Conservation (phyloP, 2,797 vertebrate genomes). For the Parauchenoglanis ngamensis region DNA sequence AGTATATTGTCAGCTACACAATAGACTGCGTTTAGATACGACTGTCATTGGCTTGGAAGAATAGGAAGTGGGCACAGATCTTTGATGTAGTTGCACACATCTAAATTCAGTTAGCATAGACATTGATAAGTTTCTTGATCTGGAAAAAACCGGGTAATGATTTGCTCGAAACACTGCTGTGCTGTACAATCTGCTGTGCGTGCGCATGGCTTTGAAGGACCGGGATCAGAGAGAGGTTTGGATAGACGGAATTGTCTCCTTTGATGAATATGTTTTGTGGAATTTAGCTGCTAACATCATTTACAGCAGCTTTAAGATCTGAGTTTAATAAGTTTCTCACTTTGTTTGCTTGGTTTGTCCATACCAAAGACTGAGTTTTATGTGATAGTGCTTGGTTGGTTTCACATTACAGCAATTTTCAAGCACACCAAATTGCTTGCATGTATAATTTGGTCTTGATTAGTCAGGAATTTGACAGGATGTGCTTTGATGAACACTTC, state of each 20-base stretch:
- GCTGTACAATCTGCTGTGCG: neutral
- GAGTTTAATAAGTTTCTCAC: neutral
- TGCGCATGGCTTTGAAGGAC: neutral
- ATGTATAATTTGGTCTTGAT: neutral
- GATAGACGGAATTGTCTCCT: neutral
- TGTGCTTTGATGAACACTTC: neutral
- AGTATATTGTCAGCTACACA: neutral
- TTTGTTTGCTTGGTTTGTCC: neutral
- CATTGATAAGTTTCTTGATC: neutral
- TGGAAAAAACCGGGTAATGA: neutral
- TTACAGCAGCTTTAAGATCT: neutral
- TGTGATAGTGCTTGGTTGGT: neutral
- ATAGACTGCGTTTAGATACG: too few species aligned
- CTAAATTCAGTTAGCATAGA: neutral
- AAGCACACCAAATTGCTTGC: neutral
- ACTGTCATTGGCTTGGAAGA: neutral
- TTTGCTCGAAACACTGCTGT: neutral
- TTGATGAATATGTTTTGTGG: neutral
- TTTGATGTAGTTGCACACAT: neutral
- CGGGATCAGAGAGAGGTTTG: neutral
- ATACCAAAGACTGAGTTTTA: neutral
- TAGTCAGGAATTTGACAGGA: conserved; percentile 10
- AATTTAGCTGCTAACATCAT: neutral
- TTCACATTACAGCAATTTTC: neutral
- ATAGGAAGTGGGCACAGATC: neutral